phyloP scores from a whole-genome alignment of 2,113 vertebrate species.

The Odocoileus virginianus region DNA sequence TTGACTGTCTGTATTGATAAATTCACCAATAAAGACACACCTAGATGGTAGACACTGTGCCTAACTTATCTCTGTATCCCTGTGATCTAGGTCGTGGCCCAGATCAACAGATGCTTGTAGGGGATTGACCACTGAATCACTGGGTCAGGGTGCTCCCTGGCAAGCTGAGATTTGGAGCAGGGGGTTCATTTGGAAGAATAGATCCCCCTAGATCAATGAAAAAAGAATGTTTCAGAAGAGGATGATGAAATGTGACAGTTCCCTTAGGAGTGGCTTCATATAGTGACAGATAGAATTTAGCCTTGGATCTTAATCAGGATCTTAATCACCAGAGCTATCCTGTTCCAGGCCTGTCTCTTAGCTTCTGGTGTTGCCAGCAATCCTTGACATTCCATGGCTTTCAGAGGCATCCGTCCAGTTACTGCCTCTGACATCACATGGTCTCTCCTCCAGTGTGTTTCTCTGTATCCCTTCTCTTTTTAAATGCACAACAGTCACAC shows the following conservation, averaged over 20 bases:
- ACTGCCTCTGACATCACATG: not conserved
- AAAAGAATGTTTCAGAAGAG: not conserved
- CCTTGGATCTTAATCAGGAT: not conserved
- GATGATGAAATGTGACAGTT: not conserved
- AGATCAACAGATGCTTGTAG: not conserved
- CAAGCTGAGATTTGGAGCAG: not conserved
- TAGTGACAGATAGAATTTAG: not conserved
- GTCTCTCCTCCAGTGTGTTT: not conserved
- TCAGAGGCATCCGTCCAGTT: accelerated
- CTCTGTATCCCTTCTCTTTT: not conserved
- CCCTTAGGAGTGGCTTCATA: not conserved
- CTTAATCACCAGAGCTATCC: too few relatives aligned
- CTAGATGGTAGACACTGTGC: not conserved
- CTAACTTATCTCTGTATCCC: not conserved
- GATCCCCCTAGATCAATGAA: not conserved
- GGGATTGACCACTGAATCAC: not conserved
- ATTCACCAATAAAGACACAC: not conserved
- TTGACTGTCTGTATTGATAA: not conserved
- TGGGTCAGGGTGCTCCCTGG: not conserved
- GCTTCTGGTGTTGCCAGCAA: not conserved
- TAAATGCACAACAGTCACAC: not conserved
- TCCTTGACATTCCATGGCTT: not conserved
- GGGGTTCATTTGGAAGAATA: not conserved
- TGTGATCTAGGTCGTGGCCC: not conserved
- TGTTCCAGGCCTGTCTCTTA: not conserved